These are phyloP conservation scores for Paracanthobrama guichenoti DNA, from an alignment of 2,113 vertebrate species.

Conservation along the genomic window DNA sequence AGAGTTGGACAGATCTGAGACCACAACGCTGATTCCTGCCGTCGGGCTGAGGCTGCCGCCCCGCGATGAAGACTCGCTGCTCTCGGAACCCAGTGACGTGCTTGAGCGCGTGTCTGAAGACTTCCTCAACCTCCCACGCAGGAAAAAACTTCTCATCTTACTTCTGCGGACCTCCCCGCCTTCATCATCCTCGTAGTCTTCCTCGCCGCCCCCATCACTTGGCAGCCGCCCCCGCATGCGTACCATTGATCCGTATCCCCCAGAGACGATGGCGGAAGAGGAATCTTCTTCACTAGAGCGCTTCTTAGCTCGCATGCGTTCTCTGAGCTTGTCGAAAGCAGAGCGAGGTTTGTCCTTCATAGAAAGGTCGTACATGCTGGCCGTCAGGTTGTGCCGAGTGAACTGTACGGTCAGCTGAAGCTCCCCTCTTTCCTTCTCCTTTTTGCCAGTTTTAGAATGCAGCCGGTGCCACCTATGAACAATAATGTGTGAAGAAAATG, in stretches of 20 bases:
- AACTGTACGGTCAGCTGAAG: conserved; percentile 90
- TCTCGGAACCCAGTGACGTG: conserved; percentile 92
- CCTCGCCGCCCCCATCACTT: conserved; percentile 80
- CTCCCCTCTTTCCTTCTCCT: conserved; percentile 95
- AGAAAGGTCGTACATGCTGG: conserved; percentile 98
- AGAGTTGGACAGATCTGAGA: conserved; percentile 75
- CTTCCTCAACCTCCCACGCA: conserved; percentile 85
- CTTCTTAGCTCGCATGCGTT: conserved; percentile 88
- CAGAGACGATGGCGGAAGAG: conserved; percentile 81
- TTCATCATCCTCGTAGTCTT: conserved; percentile 84
- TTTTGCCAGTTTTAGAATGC: conserved; percentile 91
- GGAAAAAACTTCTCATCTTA: conserved; percentile 86
- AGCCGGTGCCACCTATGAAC: conserved; percentile 88
- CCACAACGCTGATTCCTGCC: conserved; percentile 76
- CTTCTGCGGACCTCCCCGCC: conserved; percentile 81
- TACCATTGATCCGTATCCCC: conserved; percentile 64
- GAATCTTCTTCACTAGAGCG: conserved; percentile 83
- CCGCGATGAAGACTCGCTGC: conserved; percentile 88
- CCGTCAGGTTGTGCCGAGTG: conserved; percentile 87
- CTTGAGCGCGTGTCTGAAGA: conserved; percentile 90
- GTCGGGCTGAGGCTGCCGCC: conserved; percentile 82
- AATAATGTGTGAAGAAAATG: background rate
- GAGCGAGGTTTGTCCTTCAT: conserved; percentile 89
- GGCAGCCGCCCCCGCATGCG: conserved; percentile 67
- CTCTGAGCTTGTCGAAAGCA: conserved; percentile 89